Base-by-base conservation (phyloP, 2,113 vertebrate species). In the Poeciliopsis prolifica region DNA sequence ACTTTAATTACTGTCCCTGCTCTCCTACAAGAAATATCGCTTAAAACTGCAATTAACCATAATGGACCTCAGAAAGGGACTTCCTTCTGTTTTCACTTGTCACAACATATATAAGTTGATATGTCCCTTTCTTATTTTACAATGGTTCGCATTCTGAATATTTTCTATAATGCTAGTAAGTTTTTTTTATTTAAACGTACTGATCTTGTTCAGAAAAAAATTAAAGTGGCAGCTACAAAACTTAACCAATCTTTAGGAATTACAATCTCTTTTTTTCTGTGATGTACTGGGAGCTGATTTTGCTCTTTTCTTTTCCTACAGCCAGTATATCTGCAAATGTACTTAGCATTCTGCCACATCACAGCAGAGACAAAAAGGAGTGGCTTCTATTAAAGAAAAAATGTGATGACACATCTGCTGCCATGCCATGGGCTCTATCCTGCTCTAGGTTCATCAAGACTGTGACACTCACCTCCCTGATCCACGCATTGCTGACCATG, bases 1-100 rank as follows among this genome's bases (percentile, higher is more conserved):
- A 92, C 90, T 94, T 93, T 94, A 95, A 95, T 95, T 94, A 92
- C 89, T 83, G 83, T 77, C 85, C 86, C 79, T 86, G 81, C 82
- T 86, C 90, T 77, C 77, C 83, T 92, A 93, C 91, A 95, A 91
- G 90, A 84, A 84, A 91, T 83, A 75, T 74, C 90, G 93, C 91
- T 93, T 86, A 88, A 86, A 77, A 75, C 82, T 82, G 88, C 93
- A 94, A 94, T 95, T 93, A 94, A 92, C 89, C 84, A 76, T 94
- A 94, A 93, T 93, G 88, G 89, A 87, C 86, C 90, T 75, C 72
- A 87, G 80, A 86, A 84, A 80, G 51, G 82, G 75, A 68, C 78
- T 86, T 78, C 42, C 71, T 83, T 91, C 86, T 74, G 68, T 89
- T 87, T 70, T 67, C n/a, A 44, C 1, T 28, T 44, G 40, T 28